Percentiles rank a stretch among this genome's conserved stretches.
phyloP scores from a whole-genome alignment of 2,888 invertebrate species.

The Melipona bicolor region DNA sequence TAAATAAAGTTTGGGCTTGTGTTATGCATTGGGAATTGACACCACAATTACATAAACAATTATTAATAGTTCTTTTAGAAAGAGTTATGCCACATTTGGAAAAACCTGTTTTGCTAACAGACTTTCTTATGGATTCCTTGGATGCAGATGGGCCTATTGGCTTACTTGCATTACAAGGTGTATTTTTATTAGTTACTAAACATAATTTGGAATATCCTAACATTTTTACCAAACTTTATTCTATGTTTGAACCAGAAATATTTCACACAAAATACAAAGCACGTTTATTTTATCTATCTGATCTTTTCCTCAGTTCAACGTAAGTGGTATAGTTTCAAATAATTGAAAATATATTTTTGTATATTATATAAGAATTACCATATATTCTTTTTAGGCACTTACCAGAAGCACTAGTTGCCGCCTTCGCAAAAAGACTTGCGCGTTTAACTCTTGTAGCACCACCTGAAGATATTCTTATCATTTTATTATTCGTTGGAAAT shows the following conservation, averaged over 20 bases:
- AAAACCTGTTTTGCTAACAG: conserved; percentile 93
- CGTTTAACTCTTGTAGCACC: conserved; percentile 93
- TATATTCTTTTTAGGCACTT: conserved; percentile 88
- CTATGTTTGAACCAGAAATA: conserved; percentile 95
- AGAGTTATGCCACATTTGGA: conserved; percentile 92
- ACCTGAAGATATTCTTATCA: conserved; percentile 90
- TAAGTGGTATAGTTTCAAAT: conserved; percentile 85
- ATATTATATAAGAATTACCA: neutral
- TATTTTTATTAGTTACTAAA: conserved; percentile 94
- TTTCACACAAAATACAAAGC: conserved; percentile 96
- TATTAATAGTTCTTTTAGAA: conserved; percentile 93
- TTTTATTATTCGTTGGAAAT: conserved; percentile 94
- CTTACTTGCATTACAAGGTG: conserved; percentile 95
- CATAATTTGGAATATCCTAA: conserved; percentile 98
- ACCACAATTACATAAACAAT: conserved; percentile 89
- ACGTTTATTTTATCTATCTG: conserved; percentile 94
- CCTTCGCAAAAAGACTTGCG: conserved; percentile 95
- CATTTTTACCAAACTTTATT: conserved; percentile 97
- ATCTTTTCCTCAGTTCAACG: conserved; percentile 96
- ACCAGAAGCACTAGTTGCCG: conserved; percentile 95
- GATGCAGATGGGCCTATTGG: conserved; percentile 94
- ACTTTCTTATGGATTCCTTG: conserved; percentile 95
- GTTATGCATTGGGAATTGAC: conserved; percentile 91
- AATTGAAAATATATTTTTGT: neutral
- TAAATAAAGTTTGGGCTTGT: conserved; percentile 91